phyloP scores from a whole-genome alignment of 1,140 invertebrate species.

The Cydia strobilella region DNA sequence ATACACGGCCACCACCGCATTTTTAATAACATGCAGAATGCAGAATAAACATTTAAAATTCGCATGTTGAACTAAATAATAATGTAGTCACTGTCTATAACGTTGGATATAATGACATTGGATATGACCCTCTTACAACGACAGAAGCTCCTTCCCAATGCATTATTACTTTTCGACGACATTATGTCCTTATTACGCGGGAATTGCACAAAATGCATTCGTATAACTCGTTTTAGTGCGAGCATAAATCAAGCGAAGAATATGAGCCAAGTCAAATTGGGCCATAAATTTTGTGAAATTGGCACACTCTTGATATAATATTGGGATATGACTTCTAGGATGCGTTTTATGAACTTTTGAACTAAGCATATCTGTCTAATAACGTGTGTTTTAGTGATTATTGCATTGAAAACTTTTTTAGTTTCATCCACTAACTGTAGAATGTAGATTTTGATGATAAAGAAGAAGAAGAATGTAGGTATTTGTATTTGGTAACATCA shows the following conservation, averaged over 20 bases:
- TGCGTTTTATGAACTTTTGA: not conserved
- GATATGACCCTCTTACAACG: not conserved
- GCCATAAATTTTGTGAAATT: slow-evolving; percentile 25
- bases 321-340: slow-evolving; percentile 2
- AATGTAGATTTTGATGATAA: no score
- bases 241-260: slow-evolving; percentile 18
- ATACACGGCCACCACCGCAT: no score
- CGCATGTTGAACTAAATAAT: not conserved
- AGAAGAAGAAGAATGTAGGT: no score
- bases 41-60: no score
- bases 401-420: no score
- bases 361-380: not conserved
- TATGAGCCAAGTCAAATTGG: slow-evolving; percentile 29
- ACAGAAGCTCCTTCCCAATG: not conserved
- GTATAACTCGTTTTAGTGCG: slow-evolving; percentile 2
- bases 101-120: not conserved
- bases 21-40: no score
- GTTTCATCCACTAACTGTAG: no score
- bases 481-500: no score
- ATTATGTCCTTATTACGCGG: not conserved
- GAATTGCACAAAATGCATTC: not conserved
- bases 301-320: slow-evolving; percentile 28
- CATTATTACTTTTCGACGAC: slow-evolving; percentile 2
- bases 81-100: not conserved
- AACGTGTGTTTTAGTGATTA: no score